A percentile compares a stretch with the other conserved stretches of the same genome.
These are phyloP conservation scores for Synergus gifuensis DNA, from an alignment of 2,888 invertebrate species.

Conservation along the genomic window DNA sequence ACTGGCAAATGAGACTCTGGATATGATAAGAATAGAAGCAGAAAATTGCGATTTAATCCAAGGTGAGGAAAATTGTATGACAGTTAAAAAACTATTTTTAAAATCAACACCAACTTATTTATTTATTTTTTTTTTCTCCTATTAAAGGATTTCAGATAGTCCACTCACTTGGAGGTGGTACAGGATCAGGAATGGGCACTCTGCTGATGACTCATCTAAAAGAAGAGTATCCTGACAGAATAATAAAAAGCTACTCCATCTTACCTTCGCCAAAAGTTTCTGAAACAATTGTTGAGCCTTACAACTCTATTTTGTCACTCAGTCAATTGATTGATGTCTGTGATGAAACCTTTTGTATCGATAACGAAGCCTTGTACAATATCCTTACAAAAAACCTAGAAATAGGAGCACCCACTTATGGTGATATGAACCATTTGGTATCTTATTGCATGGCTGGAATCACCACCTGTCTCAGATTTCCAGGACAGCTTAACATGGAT, in stretches of 20 bases:
- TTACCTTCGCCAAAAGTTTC: slow-evolving; percentile 93
- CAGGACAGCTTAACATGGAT: slow-evolving; percentile 96
- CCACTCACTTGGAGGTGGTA: slow-evolving; percentile 89
- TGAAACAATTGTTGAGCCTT: slow-evolving; percentile 95
- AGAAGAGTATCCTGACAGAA: slow-evolving; percentile 90
- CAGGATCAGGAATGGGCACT: slow-evolving; percentile 89
- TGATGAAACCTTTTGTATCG: slow-evolving; percentile 91
- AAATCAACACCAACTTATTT: slow-evolving; percentile 75
- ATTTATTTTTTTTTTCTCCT: slow-evolving; percentile 58
- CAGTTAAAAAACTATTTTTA: slow-evolving; percentile 63
- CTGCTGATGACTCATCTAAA: slow-evolving; percentile 81
- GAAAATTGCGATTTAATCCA: slow-evolving; percentile 95
- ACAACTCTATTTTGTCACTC: slow-evolving; percentile 94
- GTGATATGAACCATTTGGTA: slow-evolving; percentile 95
- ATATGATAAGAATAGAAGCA: slow-evolving; percentile 91
- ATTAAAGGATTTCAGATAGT: slow-evolving; percentile 84
- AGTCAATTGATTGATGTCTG: slow-evolving; percentile 95
- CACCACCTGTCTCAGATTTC: slow-evolving; percentile 94
- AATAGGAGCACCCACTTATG: slow-evolving; percentile 93
- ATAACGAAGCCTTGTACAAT: slow-evolving; percentile 95
- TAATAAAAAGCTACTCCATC: slow-evolving; percentile 86
- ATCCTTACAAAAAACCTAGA: slow-evolving; percentile 95
- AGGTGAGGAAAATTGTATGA: slow-evolving; percentile 76
- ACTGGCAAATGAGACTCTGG: slow-evolving; percentile 90
- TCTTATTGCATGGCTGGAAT: slow-evolving; percentile 93